A percentile compares a stretch with the other conserved stretches of the same genome.
Evolutionary conservation across 2,797 vertebrate species (phyloP).

Genomic region (Artibeus lituratus): DNA sequence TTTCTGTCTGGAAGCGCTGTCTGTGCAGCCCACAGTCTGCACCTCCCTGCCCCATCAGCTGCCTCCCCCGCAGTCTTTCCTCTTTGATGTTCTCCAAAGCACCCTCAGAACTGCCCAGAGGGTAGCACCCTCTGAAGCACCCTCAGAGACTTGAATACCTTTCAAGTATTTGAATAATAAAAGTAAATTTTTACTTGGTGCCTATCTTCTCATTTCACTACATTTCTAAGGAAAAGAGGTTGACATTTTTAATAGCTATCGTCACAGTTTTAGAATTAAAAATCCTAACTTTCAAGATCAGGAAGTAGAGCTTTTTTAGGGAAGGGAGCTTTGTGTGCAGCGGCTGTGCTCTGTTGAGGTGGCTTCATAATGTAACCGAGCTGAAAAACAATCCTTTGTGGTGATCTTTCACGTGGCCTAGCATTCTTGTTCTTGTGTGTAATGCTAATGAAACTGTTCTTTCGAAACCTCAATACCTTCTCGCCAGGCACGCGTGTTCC

Average conservation of each 20-base stretch:
- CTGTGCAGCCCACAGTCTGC: not conserved
- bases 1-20: not conserved
- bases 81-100: not conserved
- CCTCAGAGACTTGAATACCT: not conserved
- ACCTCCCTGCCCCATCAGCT: no score
- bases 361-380: not conserved
- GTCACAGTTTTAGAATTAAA: not conserved
- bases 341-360: not conserved
- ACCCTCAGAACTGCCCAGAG: not conserved
- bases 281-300: not conserved
- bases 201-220: not conserved
- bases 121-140: no score
- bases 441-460: constrained; percentile 6
- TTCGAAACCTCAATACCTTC: not conserved
- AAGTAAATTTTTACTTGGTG: not conserved
- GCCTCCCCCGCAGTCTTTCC: not conserved
- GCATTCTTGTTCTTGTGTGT: not conserved
- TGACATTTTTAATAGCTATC: not conserved
- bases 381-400: not conserved
- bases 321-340: not conserved
- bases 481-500: not conserved
- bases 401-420: not conserved
- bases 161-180: not conserved
- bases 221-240: not conserved
- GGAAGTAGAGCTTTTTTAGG: not conserved